Evolutionary conservation across 2,113 vertebrate genomes (phyloP), one percentile per base, ranked within the genome.

Genomic region (Catharus minimus): DNA sequence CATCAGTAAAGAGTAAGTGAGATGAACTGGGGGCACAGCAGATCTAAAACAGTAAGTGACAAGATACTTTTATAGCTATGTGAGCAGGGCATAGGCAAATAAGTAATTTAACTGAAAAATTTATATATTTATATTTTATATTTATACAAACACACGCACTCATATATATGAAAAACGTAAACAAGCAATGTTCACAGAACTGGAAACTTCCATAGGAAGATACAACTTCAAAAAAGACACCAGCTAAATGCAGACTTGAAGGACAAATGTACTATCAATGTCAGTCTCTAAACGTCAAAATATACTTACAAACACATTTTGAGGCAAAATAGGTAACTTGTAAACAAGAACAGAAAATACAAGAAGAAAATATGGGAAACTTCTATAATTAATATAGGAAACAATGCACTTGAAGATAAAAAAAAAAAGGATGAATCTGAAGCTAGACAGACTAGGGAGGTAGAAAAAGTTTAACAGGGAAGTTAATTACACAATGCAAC

Each of bases 171-270:
- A 46, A 78, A 82, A 41, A 86, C 8, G n/a, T 65, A 65, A 86
- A 52, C 4, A 56, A 56, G 24, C 2, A 53, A 30, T 7, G 21
- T 49, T 76, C 56, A 86, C 22, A n/a, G n/a, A 88, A 52, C 36
- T 79, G 20, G 33, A 86, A 82, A 50, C 24, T 55, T 73, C 30
- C 24, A 6, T 27, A 26, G 23, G 13, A 66, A 61, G 6, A 57
- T 3, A 9, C 10, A 72, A 13, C 22, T 78, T 58, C 0, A 0
- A 66, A 68, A 82, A 88, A 73, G 8, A 56, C 27, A 15, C 56
- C 13, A 58, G 41, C 5, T 9, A 2, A 91, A 73, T 2, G n/a
- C 18, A 73, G 18, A 8, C 21, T n/a, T 47, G 9, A 86, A 56
- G 16, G 11, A 8, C 36, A 47, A 18, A 62, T 65, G 23, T 60